phyloP scores from a whole-genome alignment of 2,113 vertebrate genomes.

The Scytalopus superciliaris region DNA sequence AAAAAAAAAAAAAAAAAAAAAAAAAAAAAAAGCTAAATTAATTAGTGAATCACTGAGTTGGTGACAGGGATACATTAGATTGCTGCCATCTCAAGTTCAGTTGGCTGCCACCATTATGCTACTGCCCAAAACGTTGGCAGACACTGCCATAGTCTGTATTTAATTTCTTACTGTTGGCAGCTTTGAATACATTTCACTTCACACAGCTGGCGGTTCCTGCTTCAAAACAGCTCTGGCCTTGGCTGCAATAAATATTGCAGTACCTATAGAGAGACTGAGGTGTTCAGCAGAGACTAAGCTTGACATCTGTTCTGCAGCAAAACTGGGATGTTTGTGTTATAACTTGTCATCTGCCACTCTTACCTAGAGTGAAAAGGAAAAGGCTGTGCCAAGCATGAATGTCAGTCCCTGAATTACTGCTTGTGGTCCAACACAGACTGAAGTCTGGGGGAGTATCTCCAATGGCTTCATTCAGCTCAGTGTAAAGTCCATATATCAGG shows the following conservation, averaged over 20 bases:
- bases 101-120: not conserved
- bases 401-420: not conserved
- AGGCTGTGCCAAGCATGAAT: not conserved
- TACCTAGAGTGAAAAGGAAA: not conserved
- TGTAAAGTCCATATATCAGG: not conserved
- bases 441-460: not conserved
- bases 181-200: conserved; percentile 11
- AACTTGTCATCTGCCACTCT: not conserved
- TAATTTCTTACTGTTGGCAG: conserved; percentile 49
- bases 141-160: not conserved
- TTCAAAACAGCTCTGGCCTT: conserved; percentile 6
- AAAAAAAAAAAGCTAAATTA: not conserved
- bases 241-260: not conserved
- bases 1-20: not conserved
- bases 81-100: conserved; percentile 10
- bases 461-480: not conserved
- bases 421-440: fast-evolving
- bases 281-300: conserved; percentile 6
- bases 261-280: not conserved
- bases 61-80: not conserved
- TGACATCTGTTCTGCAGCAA: conserved; percentile 23
- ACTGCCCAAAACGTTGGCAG: not conserved
- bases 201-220: conserved; percentile 7
- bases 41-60: not conserved
- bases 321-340: not conserved